Evolutionary conservation across 2,888 invertebrate species (phyloP).

Genomic region (Drosophila barbarae): DNA sequence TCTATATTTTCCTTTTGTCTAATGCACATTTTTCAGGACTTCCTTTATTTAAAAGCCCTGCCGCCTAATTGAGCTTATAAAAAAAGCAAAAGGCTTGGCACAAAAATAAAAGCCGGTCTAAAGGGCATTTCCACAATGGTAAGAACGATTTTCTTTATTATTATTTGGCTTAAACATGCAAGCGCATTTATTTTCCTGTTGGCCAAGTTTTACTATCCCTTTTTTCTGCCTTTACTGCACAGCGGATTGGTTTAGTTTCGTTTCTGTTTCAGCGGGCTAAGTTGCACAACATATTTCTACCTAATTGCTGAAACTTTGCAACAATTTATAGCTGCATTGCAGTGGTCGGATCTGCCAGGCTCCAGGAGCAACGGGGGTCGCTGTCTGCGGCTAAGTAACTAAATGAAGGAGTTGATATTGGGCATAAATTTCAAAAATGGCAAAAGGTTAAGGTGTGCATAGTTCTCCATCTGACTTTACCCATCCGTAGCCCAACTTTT

Average conservation of each 20-base stretch:
- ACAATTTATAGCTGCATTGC: conserved; percentile 69
- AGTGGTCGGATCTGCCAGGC: conserved; percentile 34
- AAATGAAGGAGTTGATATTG: conserved; percentile 49
- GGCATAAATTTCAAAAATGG: conserved; percentile 41
- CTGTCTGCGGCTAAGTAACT: conserved; percentile 25
- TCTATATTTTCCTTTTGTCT: neutral
- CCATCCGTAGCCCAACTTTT: conserved; percentile 37
- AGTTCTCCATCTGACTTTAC: conserved; percentile 21
- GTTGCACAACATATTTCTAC: conserved; percentile 58
- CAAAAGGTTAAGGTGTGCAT: conserved; percentile 43
- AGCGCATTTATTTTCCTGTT: conserved; percentile 57
- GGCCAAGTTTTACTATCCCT: conserved; percentile 41
- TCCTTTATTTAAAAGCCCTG: conserved; percentile 30
- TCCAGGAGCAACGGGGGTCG: no score
- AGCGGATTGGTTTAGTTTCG: conserved; percentile 33
- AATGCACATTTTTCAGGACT: neutral
- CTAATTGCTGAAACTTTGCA: conserved; percentile 65
- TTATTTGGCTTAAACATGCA: conserved; percentile 67
- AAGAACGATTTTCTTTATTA: conserved; percentile 53
- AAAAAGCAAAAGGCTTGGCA: neutral
- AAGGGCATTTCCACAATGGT: conserved; percentile 6
- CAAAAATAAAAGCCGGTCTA: conserved; percentile 2
- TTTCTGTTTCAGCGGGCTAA: conserved; percentile 34
- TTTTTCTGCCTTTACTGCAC: conserved; percentile 3
- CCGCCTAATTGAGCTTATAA: conserved; percentile 27